These are phyloP conservation scores for Pitta sordida DNA, from an alignment of 2,113 vertebrate genomes.

Conservation along the genomic window DNA sequence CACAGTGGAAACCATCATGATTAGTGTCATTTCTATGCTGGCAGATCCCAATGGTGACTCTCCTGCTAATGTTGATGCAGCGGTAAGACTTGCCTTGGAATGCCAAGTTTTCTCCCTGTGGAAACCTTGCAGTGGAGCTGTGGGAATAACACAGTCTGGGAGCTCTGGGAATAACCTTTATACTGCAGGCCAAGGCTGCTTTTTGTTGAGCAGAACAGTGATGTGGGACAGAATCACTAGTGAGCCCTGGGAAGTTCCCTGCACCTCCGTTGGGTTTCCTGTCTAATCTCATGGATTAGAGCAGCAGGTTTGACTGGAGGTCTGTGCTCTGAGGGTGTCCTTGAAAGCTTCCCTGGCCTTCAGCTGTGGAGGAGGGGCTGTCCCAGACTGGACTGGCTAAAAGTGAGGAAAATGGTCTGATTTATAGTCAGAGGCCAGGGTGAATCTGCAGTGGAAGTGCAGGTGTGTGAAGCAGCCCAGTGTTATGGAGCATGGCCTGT, in stretches of 20 bases:
- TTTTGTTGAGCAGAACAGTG: not conserved
- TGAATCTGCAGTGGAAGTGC: not conserved
- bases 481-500: not conserved
- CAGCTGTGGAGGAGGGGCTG: not conserved
- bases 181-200: not conserved
- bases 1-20: constrained; percentile 99
- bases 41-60: constrained; percentile 99
- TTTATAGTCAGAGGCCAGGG: not conserved
- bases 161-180: not conserved
- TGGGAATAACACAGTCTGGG: not conserved
- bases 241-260: not conserved
- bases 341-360: not conserved
- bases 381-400: not conserved
- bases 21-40: constrained; percentile 99
- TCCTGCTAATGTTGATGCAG: constrained; percentile 97
- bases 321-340: not conserved
- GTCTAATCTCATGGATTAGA: not conserved
- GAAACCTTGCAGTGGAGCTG: not conserved
- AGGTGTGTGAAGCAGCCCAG: not conserved
- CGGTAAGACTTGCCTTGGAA: constrained; percentile 78
- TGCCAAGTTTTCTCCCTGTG: not conserved
- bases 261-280: not conserved
- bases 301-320: not conserved
- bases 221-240: not conserved
- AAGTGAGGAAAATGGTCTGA: not conserved